A percentile compares a stretch with the other conserved stretches of the same genome.
Evolutionary conservation across 2,797 vertebrate genomes (phyloP).

Genomic region (Euthynnus affinis): DNA sequence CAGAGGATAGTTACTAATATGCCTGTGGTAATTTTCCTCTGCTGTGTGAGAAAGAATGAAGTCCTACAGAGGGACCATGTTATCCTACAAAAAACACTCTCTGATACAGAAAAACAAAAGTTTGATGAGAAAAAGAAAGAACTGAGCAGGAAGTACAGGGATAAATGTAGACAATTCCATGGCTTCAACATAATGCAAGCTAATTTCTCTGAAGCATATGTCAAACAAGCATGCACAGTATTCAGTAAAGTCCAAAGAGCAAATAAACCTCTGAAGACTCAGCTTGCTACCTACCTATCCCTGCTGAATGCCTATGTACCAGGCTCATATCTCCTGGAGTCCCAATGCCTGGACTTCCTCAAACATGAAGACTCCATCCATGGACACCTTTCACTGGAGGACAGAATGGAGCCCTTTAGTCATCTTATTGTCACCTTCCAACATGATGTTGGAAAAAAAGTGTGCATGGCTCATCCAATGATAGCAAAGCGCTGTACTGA

Average conservation of each 20-base stretch:
- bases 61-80: not conserved
- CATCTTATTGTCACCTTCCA: constrained; percentile 36
- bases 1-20: accelerated
- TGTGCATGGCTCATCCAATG: constrained; percentile 43
- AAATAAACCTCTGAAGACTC: not conserved
- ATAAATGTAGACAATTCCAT: not conserved
- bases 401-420: constrained; percentile 5
- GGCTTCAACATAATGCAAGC: constrained; percentile 61
- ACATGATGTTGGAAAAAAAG: not conserved
- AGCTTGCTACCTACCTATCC: constrained; percentile 25
- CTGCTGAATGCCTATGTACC: constrained; percentile 53
- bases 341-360: constrained; percentile 38
- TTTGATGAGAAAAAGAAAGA: not conserved
- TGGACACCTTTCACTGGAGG: constrained; percentile 3
- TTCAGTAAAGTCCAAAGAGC: not conserved
- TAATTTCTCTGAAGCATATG: constrained; percentile 20
- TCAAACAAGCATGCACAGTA: not conserved
- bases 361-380: accelerated
- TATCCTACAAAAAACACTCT: not conserved
- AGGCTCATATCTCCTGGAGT: constrained; percentile 56
- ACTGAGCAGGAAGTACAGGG: accelerated
- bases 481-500: constrained; percentile 8
- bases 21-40: constrained; percentile 34
- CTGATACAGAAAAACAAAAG: not conserved
- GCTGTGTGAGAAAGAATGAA: constrained; percentile 25